Evolutionary conservation across 2,113 vertebrate genomes (phyloP).

Genomic region (Microtus richardsoni): DNA sequence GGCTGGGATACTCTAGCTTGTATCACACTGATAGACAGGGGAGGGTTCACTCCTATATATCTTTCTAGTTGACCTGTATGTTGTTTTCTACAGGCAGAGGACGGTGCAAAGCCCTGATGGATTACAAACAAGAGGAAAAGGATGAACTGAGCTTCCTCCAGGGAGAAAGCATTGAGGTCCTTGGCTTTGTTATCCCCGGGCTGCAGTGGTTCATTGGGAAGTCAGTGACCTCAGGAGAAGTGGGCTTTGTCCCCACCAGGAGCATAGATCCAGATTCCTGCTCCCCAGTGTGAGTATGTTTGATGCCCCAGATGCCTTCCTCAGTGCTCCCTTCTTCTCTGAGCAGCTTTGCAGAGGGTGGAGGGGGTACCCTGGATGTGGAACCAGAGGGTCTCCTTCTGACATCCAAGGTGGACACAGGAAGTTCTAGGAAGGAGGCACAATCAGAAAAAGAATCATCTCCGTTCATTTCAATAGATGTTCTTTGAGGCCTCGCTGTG

Average conservation of each 20-base stretch:
- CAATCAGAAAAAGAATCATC: not conserved
- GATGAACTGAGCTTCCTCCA: constrained; percentile 92
- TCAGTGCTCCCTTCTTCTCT: not conserved
- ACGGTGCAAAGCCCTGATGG: constrained; percentile 88
- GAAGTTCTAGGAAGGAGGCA: not conserved
- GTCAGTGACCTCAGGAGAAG: constrained; percentile 87
- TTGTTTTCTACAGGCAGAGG: constrained; percentile 89
- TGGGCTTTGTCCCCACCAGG: constrained; percentile 91
- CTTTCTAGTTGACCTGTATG: not conserved
- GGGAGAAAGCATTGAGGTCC: constrained; percentile 92
- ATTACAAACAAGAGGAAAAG: constrained; percentile 86
- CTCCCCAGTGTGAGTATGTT: constrained; percentile 89
- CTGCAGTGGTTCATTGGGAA: constrained; percentile 93
- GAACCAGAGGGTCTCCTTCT: not conserved
- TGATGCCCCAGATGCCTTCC: not conserved
- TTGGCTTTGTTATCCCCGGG: constrained; percentile 92
- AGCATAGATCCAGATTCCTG: constrained; percentile 87
- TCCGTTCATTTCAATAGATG: not conserved
- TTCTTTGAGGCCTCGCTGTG: not conserved
- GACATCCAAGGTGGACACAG: not conserved
- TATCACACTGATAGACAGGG: not conserved
- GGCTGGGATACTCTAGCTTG: not conserved
- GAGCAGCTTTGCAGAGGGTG: not conserved
- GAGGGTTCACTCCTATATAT: fast-evolving
- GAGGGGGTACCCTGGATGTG: not conserved